Evolutionary conservation across 2,113 vertebrate species (phyloP).

Genomic region (Ornithorhynchus anatinus): DNA sequence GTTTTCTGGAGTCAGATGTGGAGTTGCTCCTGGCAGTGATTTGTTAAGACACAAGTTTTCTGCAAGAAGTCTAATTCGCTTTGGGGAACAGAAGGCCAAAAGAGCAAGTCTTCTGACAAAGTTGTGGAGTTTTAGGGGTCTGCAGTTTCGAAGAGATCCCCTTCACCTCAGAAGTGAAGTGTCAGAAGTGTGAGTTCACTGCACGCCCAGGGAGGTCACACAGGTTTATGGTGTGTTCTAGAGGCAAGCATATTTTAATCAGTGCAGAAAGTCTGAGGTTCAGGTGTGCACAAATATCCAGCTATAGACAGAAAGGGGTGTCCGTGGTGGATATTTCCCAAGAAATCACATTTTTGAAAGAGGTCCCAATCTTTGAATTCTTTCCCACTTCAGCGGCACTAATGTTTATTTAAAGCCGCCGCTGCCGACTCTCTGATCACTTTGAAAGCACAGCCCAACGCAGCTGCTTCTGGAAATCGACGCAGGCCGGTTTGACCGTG

Average conservation of each 20-base stretch:
- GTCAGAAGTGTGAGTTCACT: too few relatives aligned
- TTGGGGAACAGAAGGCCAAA: constrained; percentile 33
- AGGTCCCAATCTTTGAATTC: too few relatives aligned
- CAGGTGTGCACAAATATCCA: too few relatives aligned
- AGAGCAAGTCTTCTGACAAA: constrained; percentile 3
- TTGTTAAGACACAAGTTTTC: constrained; percentile 69
- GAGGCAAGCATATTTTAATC: too few relatives aligned
- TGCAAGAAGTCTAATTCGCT: constrained; percentile 30
- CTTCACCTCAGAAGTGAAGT: too few relatives aligned
- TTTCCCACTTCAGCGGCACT: background rate
- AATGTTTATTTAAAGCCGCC: background rate
- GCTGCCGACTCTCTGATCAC: background rate
- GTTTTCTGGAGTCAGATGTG: constrained; percentile 73
- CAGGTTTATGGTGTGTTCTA: too few relatives aligned
- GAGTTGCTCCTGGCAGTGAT: constrained; percentile 69
- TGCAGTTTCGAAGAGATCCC: too few relatives aligned
- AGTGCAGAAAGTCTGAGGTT: too few relatives aligned
- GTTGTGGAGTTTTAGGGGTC: too few relatives aligned
- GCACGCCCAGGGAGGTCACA: too few relatives aligned
- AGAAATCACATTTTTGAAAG: background rate
- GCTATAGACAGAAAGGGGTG: too few relatives aligned
- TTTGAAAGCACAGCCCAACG: background rate
- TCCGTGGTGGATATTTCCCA: background rate
- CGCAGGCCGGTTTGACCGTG: background rate
- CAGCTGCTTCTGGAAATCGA: background rate